Evolutionary conservation across 2,797 vertebrate genomes (phyloP).

Genomic region (Clarias pachynema): DNA sequence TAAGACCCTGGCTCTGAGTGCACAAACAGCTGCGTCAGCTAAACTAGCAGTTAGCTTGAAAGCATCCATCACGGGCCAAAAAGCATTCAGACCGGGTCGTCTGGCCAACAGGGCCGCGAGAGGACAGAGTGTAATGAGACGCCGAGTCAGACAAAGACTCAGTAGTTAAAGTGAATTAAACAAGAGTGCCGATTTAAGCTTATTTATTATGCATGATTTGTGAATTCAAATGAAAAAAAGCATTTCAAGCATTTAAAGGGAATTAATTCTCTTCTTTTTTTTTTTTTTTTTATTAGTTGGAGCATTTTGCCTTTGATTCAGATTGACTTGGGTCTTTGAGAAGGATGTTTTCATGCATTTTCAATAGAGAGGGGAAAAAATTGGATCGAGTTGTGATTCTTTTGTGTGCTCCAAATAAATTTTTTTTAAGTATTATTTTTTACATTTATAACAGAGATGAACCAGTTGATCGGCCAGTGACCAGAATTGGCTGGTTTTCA

Average conservation of each 20-base stretch:
- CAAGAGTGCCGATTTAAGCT: background rate
- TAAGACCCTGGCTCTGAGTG: background rate
- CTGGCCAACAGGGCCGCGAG: background rate
- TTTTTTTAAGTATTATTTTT: too few relatives aligned
- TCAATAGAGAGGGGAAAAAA: too few relatives aligned
- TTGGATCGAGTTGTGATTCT: too few relatives aligned
- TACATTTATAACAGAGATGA: too few relatives aligned
- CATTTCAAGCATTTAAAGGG: background rate
- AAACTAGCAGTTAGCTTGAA: slow-evolving; percentile 13
- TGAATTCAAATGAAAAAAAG: background rate
- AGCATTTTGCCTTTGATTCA: background rate
- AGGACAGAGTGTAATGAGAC: background rate
- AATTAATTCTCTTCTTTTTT: background rate
- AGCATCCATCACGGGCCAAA: slow-evolving; percentile 8
- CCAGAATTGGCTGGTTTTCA: too few relatives aligned
- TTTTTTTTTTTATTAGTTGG: background rate
- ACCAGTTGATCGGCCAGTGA: too few relatives aligned
- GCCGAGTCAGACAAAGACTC: background rate
- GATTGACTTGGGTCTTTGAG: background rate
- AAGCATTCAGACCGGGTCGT: background rate
- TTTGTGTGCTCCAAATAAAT: too few relatives aligned
- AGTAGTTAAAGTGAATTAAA: background rate
- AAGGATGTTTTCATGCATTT: too few relatives aligned
- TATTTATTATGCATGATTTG: background rate
- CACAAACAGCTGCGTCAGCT: slow-evolving; percentile 15